Percentiles rank a stretch among this genome's conserved stretches.
Evolutionary conservation across 2,113 vertebrate genomes (phyloP).

Genomic region (Physeter macrocephalus): DNA sequence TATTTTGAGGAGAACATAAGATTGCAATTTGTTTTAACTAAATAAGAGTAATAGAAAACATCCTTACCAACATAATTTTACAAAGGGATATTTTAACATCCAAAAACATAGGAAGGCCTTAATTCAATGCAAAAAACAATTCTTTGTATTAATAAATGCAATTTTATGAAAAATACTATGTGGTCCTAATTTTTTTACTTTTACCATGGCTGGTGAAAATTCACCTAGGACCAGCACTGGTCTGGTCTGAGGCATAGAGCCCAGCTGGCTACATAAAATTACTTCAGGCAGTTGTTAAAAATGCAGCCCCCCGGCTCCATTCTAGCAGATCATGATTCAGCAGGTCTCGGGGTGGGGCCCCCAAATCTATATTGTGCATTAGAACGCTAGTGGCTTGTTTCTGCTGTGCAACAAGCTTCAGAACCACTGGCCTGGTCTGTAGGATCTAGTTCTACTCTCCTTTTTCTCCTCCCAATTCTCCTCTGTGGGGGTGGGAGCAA

Average conservation of each 20-base stretch:
- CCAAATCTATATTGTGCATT: background rate
- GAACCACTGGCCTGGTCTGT: background rate
- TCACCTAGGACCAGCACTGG: background rate
- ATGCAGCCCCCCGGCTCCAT: background rate
- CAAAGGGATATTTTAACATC: background rate
- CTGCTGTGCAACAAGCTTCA: background rate
- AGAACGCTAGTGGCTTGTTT: background rate
- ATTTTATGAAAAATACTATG: background rate
- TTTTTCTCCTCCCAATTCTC: background rate
- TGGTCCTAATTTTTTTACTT: conserved; percentile 10
- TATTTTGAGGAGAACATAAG: background rate
- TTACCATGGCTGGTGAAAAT: background rate
- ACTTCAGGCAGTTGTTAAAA: background rate
- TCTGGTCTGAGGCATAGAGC: background rate
- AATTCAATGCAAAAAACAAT: conserved; percentile 21
- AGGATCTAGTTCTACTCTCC: background rate
- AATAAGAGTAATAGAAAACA: background rate
- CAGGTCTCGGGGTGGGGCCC: background rate
- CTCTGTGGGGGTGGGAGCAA: background rate
- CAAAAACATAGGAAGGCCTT: background rate
- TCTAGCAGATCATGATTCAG: background rate
- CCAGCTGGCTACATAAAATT: background rate
- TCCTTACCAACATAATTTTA: background rate
- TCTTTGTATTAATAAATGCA: background rate
- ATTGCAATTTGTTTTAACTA: background rate